Evolutionary conservation across 2,888 invertebrate genomes (phyloP).

Genomic region (Meliscaeva auricollis): DNA sequence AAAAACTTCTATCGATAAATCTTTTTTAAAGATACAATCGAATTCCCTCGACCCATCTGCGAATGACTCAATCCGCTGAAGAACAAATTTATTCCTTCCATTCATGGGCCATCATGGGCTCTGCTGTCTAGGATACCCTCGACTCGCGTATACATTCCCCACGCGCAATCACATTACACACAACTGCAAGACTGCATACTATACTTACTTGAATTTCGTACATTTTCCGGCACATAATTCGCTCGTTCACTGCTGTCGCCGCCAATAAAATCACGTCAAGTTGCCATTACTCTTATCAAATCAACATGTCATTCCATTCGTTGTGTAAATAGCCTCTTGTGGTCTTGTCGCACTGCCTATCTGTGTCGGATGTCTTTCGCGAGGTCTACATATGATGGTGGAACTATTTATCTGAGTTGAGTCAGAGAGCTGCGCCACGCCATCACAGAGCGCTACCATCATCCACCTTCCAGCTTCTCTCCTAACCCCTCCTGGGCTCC

Average conservation of each 20-base stretch:
- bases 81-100: constrained; percentile 18
- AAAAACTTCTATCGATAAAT: constrained; percentile 3
- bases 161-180: constrained; percentile 24
- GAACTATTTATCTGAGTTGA: constrained; percentile 68
- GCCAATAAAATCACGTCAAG: constrained; percentile 72
- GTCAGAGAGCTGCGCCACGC: constrained; percentile 40
- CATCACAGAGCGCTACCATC: constrained; percentile 17
- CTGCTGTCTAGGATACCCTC: constrained; percentile 1
- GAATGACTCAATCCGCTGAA: constrained; percentile 60
- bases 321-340: constrained; percentile 63
- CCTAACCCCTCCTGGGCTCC: not conserved
- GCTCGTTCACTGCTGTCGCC: constrained; percentile 67
- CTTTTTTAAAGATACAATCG: not conserved
- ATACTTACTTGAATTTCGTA: constrained; percentile 54
- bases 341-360: constrained; percentile 54
- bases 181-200: constrained; percentile 3
- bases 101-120: constrained; percentile 1
- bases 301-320: constrained; percentile 70
- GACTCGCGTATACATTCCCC: not conserved
- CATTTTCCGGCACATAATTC: constrained; percentile 67
- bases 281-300: constrained; percentile 73
- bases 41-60: constrained; percentile 18
- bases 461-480: not conserved
- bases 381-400: constrained; percentile 3
- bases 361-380: constrained; percentile 54